Evolutionary conservation across 2,888 invertebrate genomes (phyloP), one percentile per base, ranked within the genome.

Genomic region (Cynaeus angustus): DNA sequence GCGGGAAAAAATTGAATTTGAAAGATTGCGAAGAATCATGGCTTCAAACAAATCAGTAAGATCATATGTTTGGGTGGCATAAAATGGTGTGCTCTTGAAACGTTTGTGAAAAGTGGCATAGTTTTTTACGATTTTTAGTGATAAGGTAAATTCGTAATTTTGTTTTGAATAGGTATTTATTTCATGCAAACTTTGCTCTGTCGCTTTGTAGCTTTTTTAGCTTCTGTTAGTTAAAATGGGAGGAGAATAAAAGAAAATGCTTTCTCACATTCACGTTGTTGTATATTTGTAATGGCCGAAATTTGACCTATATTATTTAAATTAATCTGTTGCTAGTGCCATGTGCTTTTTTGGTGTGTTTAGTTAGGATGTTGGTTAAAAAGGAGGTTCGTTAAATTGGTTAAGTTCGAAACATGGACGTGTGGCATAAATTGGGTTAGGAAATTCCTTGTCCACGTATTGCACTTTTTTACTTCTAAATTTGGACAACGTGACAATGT

Each of bases 1-100:
- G 79, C 78, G 79, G 66, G 79, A 79, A 78, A 78, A 76, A 74
- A 66, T 77, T 76, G 70, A 72, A 71, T 55, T 71, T 52, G 53
- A 78, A 75, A 62, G 41, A 56, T 37, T 65, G 65, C 64, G 52
- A 72, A 72, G 73, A 73, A 75, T 72, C 71, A 76, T 76, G 75
- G 79, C 79, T 76, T 77, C 80, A 80, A 81, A 82, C 81, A 81
- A 81, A 80, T 80, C 79, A 73, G 76, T 78, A 79, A 80, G 81
- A 83, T 84, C 84, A 84, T 84, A 84, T 85, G 85, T 85, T 84
- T 83, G 83, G 81, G 83, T 84, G 84, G 83, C 84, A 84, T 81
- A 85, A 84, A 84, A 84, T 84, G 84, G 84, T 85, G 83, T 81
- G 78, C 74, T 78, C 73, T 69, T 71, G 73, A 73, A 75, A 56